These are phyloP conservation scores for Scarus forsteni DNA, from an alignment of 2,797 vertebrate species.

Conservation along the genomic window DNA sequence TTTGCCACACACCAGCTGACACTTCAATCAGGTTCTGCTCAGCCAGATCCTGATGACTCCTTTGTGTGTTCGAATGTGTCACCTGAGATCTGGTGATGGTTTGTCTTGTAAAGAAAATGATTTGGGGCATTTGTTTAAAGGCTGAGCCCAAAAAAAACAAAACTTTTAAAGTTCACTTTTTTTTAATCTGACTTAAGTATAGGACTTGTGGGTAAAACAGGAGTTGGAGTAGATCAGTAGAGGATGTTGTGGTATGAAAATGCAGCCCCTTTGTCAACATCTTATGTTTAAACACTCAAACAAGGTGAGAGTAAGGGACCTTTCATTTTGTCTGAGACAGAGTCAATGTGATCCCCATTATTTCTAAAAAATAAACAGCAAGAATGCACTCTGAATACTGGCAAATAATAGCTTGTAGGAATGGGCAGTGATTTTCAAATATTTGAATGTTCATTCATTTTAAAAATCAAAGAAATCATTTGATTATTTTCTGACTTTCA, in stretches of 20 bases:
- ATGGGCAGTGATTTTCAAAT: too few relatives aligned
- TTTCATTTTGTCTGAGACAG: too few relatives aligned
- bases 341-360: too few relatives aligned
- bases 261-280: conserved; percentile 62
- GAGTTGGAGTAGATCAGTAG: conserved; percentile 50
- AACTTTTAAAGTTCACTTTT: conserved; percentile 20
- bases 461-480: too few relatives aligned
- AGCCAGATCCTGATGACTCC: conserved; percentile 28
- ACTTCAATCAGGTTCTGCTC: conserved; percentile 56
- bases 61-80: conserved; percentile 29
- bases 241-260: conserved; percentile 56
- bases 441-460: too few relatives aligned
- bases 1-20: conserved; percentile 51
- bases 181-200: neutral
- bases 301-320: too few relatives aligned
- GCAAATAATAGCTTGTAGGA: too few relatives aligned
- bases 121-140: conserved; percentile 15
- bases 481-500: too few relatives aligned
- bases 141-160: neutral
- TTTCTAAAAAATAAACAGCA: too few relatives aligned
- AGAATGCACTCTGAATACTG: too few relatives aligned
- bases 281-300: too few relatives aligned
- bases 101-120: conserved; percentile 22
- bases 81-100: conserved; percentile 36
- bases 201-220: conserved; percentile 74